Evolutionary conservation across 2,888 invertebrate species (phyloP), one percentile per base, ranked within the genome.

Genomic region (Eilema sororculum): DNA sequence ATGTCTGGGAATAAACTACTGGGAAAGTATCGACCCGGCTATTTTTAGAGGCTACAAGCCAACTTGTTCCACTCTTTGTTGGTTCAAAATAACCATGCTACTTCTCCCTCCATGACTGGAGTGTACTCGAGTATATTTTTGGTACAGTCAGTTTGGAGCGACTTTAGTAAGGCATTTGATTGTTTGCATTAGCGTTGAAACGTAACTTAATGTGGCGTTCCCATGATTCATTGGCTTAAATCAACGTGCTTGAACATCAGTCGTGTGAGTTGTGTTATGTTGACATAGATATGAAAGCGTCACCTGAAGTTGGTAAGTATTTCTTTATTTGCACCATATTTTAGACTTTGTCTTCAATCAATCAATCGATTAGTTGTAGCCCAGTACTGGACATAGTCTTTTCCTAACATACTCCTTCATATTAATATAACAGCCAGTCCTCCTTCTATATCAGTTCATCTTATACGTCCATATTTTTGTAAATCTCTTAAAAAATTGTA

Each of bases 21-120:
- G 88, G 85, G 89, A 90, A 92, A 91, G 90, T 91, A 91, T 90
- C 87, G 88, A 88, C 77, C 87, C 75, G 71, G 84, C 85, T 93
- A 93, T 92, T 89, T 84, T 86, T 90, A 91, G 91, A 78, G 67
- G 67, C 77, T 79, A 78, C 81, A 81, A 77, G 76, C 80, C 86
- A 88, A 90, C 89, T 91, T 87, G 89, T 89, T 82, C 87, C 85
- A 87, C 88, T 90, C 93, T 92, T 91, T 91, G 91, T 92, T 88
- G 84, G 79, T 84, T 82, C 77, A 80, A 91, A 93, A 93, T 92
- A 93, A 85, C 87, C 85, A 82, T 79, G 79, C 81, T 82, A 87
- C 85, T 86, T 71, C 89, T 67, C 80, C 80, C 76, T 84, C 82
- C 80, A 79, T 83, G 83, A 84, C 79, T 81, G 80, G 67, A 73